These are phyloP conservation scores for Empidonax alnorum DNA, from an alignment of 2,113 vertebrate genomes.

Conservation along the genomic window DNA sequence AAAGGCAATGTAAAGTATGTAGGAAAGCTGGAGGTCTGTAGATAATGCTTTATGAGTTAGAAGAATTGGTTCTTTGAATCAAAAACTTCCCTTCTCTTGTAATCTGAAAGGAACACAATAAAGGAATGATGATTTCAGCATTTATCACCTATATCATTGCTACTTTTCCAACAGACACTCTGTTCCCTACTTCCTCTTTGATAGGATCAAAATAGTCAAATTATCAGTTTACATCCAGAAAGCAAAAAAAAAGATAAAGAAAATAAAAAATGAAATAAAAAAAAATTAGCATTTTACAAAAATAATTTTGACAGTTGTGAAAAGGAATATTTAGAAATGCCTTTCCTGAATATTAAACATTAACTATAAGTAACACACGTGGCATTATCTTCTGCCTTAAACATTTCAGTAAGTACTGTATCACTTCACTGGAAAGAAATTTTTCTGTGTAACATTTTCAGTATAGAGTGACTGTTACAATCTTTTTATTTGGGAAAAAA, in stretches of 20 bases:
- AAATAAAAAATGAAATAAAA: no score
- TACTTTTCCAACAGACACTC: neutral
- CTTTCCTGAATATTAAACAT: neutral
- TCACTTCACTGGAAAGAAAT: neutral
- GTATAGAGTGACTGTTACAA: neutral
- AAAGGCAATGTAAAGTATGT: neutral
- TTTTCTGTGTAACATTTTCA: neutral
- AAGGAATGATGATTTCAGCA: neutral
- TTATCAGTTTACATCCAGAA: neutral
- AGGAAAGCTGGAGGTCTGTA: constrained; percentile 8
- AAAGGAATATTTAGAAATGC: neutral
- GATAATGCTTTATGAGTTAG: neutral
- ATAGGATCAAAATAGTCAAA: neutral
- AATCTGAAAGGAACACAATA: neutral
- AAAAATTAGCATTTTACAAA: neutral
- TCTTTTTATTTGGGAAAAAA: neutral
- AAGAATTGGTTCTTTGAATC: neutral
- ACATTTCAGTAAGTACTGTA: neutral
- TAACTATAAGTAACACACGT: neutral
- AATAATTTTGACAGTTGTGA: neutral
- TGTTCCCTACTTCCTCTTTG: neutral
- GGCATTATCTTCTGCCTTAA: neutral
- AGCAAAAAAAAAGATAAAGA: neutral
- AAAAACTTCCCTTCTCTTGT: neutral
- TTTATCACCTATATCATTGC: neutral